phyloP scores from a whole-genome alignment of 2,113 vertebrate genomes.

The Nyctereutes procyonoides region DNA sequence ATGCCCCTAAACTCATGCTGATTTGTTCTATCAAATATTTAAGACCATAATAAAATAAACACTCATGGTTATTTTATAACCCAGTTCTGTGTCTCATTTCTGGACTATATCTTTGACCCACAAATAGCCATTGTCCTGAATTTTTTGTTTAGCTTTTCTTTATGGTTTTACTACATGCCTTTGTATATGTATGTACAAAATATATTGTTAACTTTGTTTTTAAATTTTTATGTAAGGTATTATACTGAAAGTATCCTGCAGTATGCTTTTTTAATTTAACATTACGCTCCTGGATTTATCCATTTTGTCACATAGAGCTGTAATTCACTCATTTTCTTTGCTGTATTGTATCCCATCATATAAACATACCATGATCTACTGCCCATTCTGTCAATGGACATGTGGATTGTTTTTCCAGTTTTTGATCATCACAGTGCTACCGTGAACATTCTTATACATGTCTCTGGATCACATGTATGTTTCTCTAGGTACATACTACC shows the following conservation, averaged over 20 bases:
- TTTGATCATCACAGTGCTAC: neutral
- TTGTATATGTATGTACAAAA: neutral
- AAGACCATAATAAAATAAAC: neutral
- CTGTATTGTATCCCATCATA: neutral
- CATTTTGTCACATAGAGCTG: neutral
- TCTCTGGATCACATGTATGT: neutral
- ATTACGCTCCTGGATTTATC: neutral
- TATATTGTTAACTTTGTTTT: neutral
- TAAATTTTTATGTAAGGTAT: neutral
- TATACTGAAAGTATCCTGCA: neutral
- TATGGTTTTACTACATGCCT: neutral
- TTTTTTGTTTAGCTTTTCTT: neutral
- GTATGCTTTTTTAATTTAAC: neutral
- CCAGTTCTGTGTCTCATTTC: neutral
- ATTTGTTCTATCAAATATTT: neutral
- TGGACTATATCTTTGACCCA: neutral
- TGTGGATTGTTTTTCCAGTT: neutral
- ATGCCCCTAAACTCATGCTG: neutral
- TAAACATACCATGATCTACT: neutral
- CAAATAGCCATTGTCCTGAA: neutral
- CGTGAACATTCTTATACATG: neutral
- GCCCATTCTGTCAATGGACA: neutral
- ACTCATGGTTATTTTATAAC: neutral
- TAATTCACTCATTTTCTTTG: neutral
- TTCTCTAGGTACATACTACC: neutral